Base-by-base conservation (phyloP, 1,140 invertebrate species). In the Solenopsis fugax region DNA sequence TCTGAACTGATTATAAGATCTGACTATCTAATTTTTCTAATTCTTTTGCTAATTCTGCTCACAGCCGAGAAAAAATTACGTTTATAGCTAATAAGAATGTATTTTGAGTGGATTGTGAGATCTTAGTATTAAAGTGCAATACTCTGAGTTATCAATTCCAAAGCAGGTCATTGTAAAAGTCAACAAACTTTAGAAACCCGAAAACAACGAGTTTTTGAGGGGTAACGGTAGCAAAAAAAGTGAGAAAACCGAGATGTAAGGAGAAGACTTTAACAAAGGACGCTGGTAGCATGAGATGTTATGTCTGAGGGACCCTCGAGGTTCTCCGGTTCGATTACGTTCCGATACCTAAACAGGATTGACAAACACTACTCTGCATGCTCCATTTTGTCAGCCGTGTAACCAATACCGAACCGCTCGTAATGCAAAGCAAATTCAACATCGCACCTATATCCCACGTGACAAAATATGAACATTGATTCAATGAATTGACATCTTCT, bases 281-380 rank as follows among this genome's bases (percentile, higher is more conserved):
- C 67, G 56, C 75, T 77, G 54, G 54, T 73, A 41, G 56, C 29
- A 41, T 41, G 50, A 72, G 60, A 93, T 93, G 92, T 93, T 93
- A 91, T 92, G 92, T 92, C 92, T 92, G 77, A 82, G 13, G 69
- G 82, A 71, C 62, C 72, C 81, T 45, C 65, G 87, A 89, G 87
- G 91, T 92, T 93, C 91, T 92, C 91, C 91, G 88, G 87, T 92
- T 92, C 89, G 85, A 88, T 92, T 90, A 86, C 86, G 82, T 87
- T 84, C 65, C 87, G 76, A 90, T 91, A 82, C 81, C 64, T 87
- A 91, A 92, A 92, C 85, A 88, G 60, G 65, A 87, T 62, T 84
- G 88, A 89, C 78, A 73, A 89, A 90, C 77, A 78, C 29, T 48
- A 78, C 58, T 41, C 62, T 41, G 50, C 73, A 41, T 29, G 71